phyloP scores from a whole-genome alignment of 2,888 invertebrate species.

The Thelaira solivaga region DNA sequence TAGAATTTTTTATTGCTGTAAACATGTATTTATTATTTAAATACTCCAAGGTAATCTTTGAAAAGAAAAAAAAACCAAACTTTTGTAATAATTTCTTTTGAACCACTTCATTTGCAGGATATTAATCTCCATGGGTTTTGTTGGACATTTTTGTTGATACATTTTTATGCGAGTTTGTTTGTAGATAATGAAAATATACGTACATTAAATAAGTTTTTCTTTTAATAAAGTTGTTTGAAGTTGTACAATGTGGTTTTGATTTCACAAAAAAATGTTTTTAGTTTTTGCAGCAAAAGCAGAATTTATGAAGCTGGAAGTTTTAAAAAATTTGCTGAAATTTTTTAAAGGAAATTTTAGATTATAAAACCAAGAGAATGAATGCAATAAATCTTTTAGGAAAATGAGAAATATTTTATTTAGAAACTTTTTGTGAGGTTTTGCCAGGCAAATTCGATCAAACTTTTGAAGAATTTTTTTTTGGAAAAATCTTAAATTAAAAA shows the following conservation, averaged over 20 bases:
- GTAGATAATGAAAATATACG: not conserved
- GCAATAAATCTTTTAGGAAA: no score
- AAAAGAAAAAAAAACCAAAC: conserved; percentile 24
- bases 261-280: not conserved
- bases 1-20: conserved; percentile 6
- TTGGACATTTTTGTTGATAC: conserved; percentile 8
- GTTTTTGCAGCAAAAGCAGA: no score
- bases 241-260: conserved; percentile 41
- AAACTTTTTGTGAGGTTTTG: no score
- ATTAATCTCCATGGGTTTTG: conserved; percentile 46
- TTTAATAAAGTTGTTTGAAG: not conserved
- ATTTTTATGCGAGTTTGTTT: not conserved
- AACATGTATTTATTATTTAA: conserved; percentile 60
- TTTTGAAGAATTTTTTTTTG: no score
- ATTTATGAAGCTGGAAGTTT: no score
- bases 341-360: no score
- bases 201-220: not conserved
- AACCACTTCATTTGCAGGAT: conserved; percentile 55
- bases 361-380: no score
- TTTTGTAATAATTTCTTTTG: conserved; percentile 59
- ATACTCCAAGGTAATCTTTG: conserved; percentile 55
- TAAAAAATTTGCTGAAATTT: no score
- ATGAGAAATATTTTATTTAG: no score
- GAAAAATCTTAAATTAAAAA: no score
- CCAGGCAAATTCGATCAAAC: no score